phyloP scores from a whole-genome alignment of 2,888 invertebrate genomes.

The Pegoplata infirma region DNA sequence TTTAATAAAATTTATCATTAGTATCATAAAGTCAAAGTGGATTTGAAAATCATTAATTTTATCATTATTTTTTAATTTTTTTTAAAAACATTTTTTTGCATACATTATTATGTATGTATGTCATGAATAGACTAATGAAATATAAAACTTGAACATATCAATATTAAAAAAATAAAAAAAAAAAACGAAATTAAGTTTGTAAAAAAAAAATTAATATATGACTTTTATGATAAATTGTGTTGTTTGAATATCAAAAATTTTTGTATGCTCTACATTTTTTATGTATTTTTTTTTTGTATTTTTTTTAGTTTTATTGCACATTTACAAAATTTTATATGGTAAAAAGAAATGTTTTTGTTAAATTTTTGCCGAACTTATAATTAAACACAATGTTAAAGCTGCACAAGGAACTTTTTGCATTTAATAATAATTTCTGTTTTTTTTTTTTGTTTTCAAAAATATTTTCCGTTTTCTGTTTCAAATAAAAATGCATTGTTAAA shows the following conservation, averaged over 20 bases:
- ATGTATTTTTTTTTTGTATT: neutral
- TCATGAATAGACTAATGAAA: slow-evolving; percentile 49
- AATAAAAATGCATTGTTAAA: slow-evolving; percentile 20
- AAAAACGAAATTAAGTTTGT: slow-evolving; percentile 7
- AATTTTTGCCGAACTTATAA: slow-evolving; percentile 14
- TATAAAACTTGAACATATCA: slow-evolving; percentile 61
- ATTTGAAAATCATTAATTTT: too few relatives aligned
- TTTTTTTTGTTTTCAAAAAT: slow-evolving; percentile 14
- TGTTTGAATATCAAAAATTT: neutral
- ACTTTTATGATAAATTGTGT: neutral
- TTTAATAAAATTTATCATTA: too few relatives aligned
- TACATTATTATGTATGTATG: slow-evolving; percentile 19
- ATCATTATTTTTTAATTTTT: neutral
- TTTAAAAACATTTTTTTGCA: slow-evolving; percentile 14
- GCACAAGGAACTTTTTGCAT: slow-evolving; percentile 75
- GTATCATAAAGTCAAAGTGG: too few relatives aligned
- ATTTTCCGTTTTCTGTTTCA: slow-evolving; percentile 11
- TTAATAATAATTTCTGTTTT: slow-evolving; percentile 68
- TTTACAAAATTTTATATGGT: slow-evolving; percentile 65
- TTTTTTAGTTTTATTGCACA: neutral
- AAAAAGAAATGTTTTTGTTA: neutral
- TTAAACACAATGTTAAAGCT: slow-evolving; percentile 71
- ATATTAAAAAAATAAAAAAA: slow-evolving; percentile 40
- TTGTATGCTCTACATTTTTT: neutral
- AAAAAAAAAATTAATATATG: slow-evolving; percentile 3